Conservation (phyloP, 2,113 vertebrate genomes). For the Heteronetta atricapilla region DNA sequence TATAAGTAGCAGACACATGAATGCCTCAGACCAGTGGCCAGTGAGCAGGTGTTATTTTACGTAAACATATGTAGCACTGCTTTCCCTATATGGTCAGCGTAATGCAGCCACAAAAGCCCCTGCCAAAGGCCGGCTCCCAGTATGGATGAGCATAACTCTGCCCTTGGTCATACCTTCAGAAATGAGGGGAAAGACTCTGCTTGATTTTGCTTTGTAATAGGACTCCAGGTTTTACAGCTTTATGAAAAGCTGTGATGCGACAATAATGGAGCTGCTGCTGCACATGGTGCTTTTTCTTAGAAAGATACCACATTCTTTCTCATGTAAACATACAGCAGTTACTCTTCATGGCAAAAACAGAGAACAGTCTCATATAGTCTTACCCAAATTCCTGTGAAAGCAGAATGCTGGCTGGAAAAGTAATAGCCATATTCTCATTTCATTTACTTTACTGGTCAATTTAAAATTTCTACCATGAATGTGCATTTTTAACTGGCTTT, state of each 20-base stretch:
- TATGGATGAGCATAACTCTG: accelerated
- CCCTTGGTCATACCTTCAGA: background rate
- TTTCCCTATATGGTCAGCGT: background rate
- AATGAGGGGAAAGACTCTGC: background rate
- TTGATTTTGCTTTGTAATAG: background rate
- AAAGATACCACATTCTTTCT: background rate
- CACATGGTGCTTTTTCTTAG: background rate
- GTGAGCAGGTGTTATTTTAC: background rate
- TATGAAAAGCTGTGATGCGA: background rate
- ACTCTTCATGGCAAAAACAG: background rate
- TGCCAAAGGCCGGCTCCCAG: accelerated
- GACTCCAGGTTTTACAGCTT: background rate
- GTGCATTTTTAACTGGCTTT: background rate
- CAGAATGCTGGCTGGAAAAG: background rate
- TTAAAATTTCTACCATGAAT: background rate
- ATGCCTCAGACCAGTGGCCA: background rate
- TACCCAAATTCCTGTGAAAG: background rate
- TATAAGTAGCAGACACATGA: accelerated
- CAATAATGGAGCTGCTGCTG: background rate
- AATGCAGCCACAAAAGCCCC: accelerated
- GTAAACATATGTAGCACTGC: accelerated
- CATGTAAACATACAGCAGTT: background rate
- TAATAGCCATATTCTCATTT: background rate
- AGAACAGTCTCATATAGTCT: background rate
- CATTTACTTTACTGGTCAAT: background rate